Percentiles rank a stretch among this genome's conserved stretches.
These are phyloP conservation scores for Neotragus moschatus DNA, from an alignment of 2,113 vertebrate species.

Conservation along the genomic window DNA sequence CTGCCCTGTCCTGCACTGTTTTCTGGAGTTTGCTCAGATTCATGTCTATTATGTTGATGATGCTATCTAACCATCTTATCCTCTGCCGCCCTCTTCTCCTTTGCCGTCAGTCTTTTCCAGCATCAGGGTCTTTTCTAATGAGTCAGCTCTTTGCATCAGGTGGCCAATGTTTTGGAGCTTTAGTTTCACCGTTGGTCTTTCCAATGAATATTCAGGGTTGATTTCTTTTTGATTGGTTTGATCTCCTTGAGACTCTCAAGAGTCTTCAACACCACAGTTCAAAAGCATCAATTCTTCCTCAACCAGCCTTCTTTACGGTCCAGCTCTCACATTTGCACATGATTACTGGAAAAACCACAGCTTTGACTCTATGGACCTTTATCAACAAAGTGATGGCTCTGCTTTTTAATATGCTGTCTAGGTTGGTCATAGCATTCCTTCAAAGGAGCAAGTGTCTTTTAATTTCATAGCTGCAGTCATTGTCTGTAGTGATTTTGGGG, in stretches of 20 bases:
- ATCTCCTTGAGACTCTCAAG: not conserved
- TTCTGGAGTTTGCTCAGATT: not conserved
- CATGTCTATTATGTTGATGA: not conserved
- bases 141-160: not conserved
- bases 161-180: not conserved
- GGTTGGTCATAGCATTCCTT: not conserved
- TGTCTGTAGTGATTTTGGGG: not conserved
- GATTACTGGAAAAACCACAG: not conserved
- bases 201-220: not conserved
- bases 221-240: not conserved
- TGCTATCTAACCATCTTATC: not conserved
- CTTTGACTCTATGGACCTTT: not conserved
- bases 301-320: not conserved
- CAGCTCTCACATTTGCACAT: not conserved
- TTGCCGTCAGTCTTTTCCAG: not conserved
- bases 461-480: not conserved
- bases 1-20: not conserved
- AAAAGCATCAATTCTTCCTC: not conserved
- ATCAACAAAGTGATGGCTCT: not conserved
- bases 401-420: not conserved
- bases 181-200: not conserved
- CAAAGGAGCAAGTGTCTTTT: not conserved
- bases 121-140: not conserved
- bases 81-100: not conserved
- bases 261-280: not conserved